Base-by-base conservation (phyloP, 1,140 invertebrate species). In the Cephus cinctus region DNA sequence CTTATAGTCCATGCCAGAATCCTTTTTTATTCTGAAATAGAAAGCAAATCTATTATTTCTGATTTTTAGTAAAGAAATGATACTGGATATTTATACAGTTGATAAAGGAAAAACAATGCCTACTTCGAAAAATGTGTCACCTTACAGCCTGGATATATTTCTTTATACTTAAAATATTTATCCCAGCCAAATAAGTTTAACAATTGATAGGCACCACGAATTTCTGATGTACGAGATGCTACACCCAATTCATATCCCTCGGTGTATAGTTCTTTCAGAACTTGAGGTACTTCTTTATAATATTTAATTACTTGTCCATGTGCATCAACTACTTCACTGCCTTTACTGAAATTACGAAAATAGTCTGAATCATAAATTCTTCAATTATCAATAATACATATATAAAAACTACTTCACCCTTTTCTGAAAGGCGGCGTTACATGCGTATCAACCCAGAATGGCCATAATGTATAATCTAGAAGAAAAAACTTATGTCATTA, bases 401-500 rank as follows among this genome's bases (percentile, higher is more conserved):
- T n/a, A n/a, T n/a, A n/a, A n/a, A n/a, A n/a, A n/a, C n/a, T n/a
- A n/a, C n/a, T n/a, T n/a, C n/a, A 79, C 77, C 59, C 62, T 75
- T 77, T 82, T 27, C 44, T 61, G 67, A 88, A 87, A 31, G 86
- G 86, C 35, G 84, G 83, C 54, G 73, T 75, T 11, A 86, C 81
- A 73, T 87, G 83, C 19, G 84, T 86, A 54, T 89, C 86, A 32
- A 88, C 81, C 83, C 84, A 87, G 71, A 88, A 87, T 31, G 86
- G 86, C 87, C 87, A 89, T 27, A 89, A 64, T 3, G 87, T 89
- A 58, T 86, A 88, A 81, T 89, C 87, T 89, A 64, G 54, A 80
- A n/a, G n/a, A n/a, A 80, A 55, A 51, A 57, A 40, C 41, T 44
- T 31, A 31, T 40, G 46, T 47, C 35, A 43, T 40, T 43, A 43